Percentiles rank a stretch among this genome's conserved stretches.
These are phyloP conservation scores for Polydrusus tereticollis DNA, from an alignment of 2,888 invertebrate species.

Conservation along the genomic window DNA sequence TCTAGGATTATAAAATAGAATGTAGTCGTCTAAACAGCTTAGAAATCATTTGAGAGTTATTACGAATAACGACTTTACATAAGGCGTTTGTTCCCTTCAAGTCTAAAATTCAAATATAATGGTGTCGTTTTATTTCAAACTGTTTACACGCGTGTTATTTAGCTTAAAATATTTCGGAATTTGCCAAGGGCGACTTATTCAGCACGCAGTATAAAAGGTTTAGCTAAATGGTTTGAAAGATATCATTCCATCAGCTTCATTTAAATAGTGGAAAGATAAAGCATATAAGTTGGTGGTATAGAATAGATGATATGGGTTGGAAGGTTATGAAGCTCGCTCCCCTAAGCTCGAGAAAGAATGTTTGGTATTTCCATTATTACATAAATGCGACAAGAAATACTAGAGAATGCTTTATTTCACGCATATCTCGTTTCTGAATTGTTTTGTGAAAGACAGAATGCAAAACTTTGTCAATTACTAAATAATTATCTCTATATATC, in stretches of 20 bases:
- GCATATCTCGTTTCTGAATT: neutral
- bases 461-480: constrained; percentile 14
- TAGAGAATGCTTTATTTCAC: neutral
- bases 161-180: neutral
- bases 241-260: neutral
- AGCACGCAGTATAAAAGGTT: neutral
- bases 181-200: neutral
- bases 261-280: neutral
- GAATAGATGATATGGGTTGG: neutral
- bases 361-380: no score
- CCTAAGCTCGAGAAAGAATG: no score
- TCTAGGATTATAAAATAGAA: constrained; percentile 14
- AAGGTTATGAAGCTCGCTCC: no score
- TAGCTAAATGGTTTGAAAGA: neutral
- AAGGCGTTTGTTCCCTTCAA: neutral
- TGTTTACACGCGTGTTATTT: neutral
- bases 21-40: constrained; percentile 10
- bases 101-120: neutral
- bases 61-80: neutral
- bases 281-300: neutral
- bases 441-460: neutral
- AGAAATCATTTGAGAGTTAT: constrained; percentile 9
- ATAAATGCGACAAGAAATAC: no score
- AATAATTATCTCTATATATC: constrained; percentile 14
- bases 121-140: constrained; percentile 1